phyloP scores from a whole-genome alignment of 2,113 vertebrate genomes.

The Asarcornis scutulata region DNA sequence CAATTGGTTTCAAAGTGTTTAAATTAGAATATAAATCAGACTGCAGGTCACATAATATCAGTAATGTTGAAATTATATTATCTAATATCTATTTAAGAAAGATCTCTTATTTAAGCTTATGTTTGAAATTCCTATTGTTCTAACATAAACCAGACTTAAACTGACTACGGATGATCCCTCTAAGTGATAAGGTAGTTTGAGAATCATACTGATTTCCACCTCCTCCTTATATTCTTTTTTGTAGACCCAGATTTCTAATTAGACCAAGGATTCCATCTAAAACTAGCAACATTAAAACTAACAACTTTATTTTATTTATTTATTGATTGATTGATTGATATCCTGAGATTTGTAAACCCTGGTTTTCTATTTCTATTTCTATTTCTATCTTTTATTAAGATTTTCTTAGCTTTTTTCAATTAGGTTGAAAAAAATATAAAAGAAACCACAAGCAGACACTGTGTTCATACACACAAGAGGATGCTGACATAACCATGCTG shows the following conservation, averaged over 20 bases:
- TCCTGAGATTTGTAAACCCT: neutral
- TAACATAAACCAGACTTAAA: neutral
- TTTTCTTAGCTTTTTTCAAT: neutral
- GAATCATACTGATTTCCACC: neutral
- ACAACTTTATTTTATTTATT: no score
- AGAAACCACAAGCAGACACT: neutral
- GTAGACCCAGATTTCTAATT: no score
- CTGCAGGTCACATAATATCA: neutral
- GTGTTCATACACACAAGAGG: neutral
- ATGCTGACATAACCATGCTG: no score
- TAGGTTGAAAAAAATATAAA: neutral
- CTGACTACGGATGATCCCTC: neutral
- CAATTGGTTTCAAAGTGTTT: neutral
- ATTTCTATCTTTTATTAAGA: neutral
- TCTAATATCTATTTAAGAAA: neutral
- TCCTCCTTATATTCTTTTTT: neutral
- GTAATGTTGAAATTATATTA: neutral
- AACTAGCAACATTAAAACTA: neutral
- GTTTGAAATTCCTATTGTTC: neutral
- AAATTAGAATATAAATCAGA: neutral
- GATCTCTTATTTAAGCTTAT: neutral
- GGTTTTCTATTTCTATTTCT: neutral
- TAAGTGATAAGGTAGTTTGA: no score
- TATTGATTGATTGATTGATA: neutral
- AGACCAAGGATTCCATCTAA: neutral